These are phyloP conservation scores for Drosophila rubida DNA, from an alignment of 2,888 invertebrate species.

Conservation along the genomic window DNA sequence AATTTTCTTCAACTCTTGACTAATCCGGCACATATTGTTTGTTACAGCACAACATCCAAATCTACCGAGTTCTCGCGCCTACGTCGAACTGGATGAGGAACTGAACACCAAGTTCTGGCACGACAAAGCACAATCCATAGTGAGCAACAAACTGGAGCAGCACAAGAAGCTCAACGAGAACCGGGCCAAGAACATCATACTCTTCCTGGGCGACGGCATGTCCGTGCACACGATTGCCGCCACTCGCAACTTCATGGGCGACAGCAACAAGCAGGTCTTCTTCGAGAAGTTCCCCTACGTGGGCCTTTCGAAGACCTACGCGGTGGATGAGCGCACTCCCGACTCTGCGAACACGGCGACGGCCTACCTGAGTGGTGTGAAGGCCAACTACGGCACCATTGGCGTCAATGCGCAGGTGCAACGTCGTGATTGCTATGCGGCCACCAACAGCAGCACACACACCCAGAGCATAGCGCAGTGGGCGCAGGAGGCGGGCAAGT, in stretches of 20 bases:
- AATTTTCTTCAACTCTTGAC: too few species aligned
- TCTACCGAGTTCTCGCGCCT: constrained; percentile 52
- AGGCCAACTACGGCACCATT: constrained; percentile 91
- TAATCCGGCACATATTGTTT: too few species aligned
- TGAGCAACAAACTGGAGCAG: constrained; percentile 64
- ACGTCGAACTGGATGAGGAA: constrained; percentile 59
- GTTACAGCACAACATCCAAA: constrained; percentile 67
- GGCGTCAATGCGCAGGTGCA: constrained; percentile 89
- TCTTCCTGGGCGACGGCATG: constrained; percentile 92
- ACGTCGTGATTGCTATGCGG: constrained; percentile 88
- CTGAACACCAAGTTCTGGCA: constrained; percentile 79
- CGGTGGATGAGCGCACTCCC: constrained; percentile 90
- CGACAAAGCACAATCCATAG: constrained; percentile 78
- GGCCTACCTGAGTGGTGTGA: constrained; percentile 91
- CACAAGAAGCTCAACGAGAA: constrained; percentile 73
- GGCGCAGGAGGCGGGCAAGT: constrained; percentile 88
- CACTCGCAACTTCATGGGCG: constrained; percentile 87
- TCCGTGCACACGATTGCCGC: constrained; percentile 89
- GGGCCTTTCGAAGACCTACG: constrained; percentile 88
- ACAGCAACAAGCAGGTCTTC: constrained; percentile 87
- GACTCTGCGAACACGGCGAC: constrained; percentile 94
- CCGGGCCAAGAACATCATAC: constrained; percentile 87
- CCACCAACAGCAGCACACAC: constrained; percentile 86
- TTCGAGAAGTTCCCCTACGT: constrained; percentile 88
- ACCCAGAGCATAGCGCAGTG: constrained; percentile 89